Base-by-base conservation (phyloP, 2,888 invertebrate species). In the Toxonevra muliebris region DNA sequence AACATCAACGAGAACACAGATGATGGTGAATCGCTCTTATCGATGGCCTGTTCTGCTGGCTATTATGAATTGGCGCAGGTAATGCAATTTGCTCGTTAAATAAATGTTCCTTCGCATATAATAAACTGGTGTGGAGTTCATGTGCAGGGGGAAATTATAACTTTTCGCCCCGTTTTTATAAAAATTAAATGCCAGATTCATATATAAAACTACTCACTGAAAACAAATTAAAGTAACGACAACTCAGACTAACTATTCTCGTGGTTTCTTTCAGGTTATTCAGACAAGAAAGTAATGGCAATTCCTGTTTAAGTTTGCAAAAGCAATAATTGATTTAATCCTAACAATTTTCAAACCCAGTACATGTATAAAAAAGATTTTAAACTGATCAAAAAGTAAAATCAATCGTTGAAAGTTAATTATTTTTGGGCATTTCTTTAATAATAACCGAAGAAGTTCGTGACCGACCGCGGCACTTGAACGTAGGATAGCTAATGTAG, bases 51-150 rank as follows among this genome's bases (percentile, higher is more conserved):
- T 86, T 96, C 97, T 71, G 97, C 97, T 71, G 98, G 98, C 61
- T 97, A 97, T 87, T 97, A 94, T 87, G 97, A 98, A 87, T 89
- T 98, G 76, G 97, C 97, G 76, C 96, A 97, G 90, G 96, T 93
- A 86, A 30, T 30, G 30, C 30, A 30, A 30, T 30, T 30, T 30
- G 30, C 30, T 30, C 3, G 2, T 30, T 30, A 30, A 30, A 30
- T 71, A 15, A 54, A 3, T 5, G 48, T n/a, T 3, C 30, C 3
- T 30, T 30, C 7, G 30, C 7, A 2, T 30, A n/a, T 30, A 30
- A 30, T 30, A 30, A 30, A 7, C n/a, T 30, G 30, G 30, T 30
- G 30, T 30, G 30, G 30, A 30, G 30, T 30, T 30, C 30, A 30
- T 30, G 11, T 43, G 15, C 43, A 41, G 10, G 11, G 13, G 40